Base-by-base conservation (phyloP, 2,888 invertebrate species). In the Philhelius pedissequus region DNA sequence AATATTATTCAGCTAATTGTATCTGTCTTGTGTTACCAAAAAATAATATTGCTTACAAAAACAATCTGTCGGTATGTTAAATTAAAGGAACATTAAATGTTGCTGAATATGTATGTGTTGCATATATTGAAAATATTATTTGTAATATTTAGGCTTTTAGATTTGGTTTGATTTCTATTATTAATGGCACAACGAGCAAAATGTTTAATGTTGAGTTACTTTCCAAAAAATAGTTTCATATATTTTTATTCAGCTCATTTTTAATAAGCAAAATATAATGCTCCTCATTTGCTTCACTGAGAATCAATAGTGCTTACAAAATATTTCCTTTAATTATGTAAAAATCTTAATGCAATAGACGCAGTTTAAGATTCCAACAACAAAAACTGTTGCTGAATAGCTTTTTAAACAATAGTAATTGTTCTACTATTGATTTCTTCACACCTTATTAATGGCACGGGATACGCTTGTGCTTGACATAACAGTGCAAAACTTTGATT, bases 391-490 rank as follows among this genome's bases (percentile, higher is more conserved):
- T 43, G 11, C 45, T 45, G 5, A 43, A 18, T 18, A 9, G 4
- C 18, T 43, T n/a, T n/a, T n/a, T n/a, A n/a, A n/a, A n/a, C n/a
- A n/a, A n/a, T n/a, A n/a, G n/a, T n/a, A n/a, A n/a, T n/a, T n/a
- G n/a, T n/a, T n/a, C n/a, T n/a, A n/a, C n/a, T n/a, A n/a, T n/a
- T n/a, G n/a, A 1, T 22, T 45, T 27, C 1, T 30, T 4, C 38
- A n/a, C 32, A 92, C 92, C 92, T 91, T 89, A 91, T 92, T 64
- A 90, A 77, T 40, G 92, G 92, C 54, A 91, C 89, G 27, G 92
- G 92, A 87, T 89, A 92, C 35, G 91, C 93, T 90, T 93, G 93
- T 38, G 92, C 92, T 71, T 92, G 92, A 73, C 87, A 87, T 1
- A 86, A 54, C 60, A 87, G 27, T 35, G 87, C 84, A 68, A 87